phyloP scores from a whole-genome alignment of 2,797 vertebrate genomes.

The Amblyraja radiata region DNA sequence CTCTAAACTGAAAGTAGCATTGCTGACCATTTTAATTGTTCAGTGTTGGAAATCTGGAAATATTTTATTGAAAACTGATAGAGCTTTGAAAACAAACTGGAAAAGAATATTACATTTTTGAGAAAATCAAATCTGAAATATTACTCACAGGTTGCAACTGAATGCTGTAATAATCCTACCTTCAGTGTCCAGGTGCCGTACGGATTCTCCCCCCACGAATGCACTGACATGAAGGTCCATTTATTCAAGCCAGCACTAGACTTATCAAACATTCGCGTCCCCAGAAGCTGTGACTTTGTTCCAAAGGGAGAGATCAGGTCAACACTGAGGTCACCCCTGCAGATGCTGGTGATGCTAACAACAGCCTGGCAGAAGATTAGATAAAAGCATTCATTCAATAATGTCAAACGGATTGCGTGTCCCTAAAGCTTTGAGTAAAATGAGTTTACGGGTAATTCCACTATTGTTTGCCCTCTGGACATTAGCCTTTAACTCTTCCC shows the following conservation, averaged over 20 bases:
- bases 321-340: conserved; percentile 53
- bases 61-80: too few relatives aligned
- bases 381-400: conserved; percentile 51
- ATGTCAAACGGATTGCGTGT: conserved; percentile 53
- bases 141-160: neutral
- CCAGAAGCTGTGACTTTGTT: conserved; percentile 50
- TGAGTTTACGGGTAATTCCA: conserved; percentile 51
- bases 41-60: too few relatives aligned
- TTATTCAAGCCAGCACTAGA: conserved; percentile 49
- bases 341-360: conserved; percentile 52
- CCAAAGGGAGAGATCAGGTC: conserved; percentile 53
- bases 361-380: conserved; percentile 57
- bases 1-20: neutral
- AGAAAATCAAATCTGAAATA: neutral
- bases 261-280: conserved; percentile 48
- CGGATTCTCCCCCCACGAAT: conserved; percentile 49
- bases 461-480: conserved; percentile 46
- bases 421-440: conserved; percentile 52
- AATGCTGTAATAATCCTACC: conserved; percentile 37
- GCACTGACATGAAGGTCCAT: conserved; percentile 49
- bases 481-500: conserved; percentile 47
- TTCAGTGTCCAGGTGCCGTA: conserved; percentile 47
- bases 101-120: neutral
- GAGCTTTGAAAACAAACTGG: neutral
- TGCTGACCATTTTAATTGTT: conserved; percentile 5